These are phyloP conservation scores for Bembecia ichneumoniformis DNA, from an alignment of 2,888 invertebrate genomes.

Conservation along the genomic window DNA sequence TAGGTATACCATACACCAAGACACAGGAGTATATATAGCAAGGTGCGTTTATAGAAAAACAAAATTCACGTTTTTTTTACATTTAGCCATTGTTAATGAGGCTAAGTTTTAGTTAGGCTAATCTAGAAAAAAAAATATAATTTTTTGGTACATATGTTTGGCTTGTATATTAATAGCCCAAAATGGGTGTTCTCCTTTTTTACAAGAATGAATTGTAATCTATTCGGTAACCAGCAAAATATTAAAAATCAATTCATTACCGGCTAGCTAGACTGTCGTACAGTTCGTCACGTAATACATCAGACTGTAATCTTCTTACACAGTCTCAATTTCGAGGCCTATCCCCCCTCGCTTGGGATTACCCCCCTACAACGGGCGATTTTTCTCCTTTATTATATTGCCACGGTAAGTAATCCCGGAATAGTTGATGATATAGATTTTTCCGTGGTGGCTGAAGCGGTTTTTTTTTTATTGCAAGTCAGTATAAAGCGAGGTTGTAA, in stretches of 20 bases:
- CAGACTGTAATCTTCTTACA: constrained; percentile 63
- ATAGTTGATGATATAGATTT: constrained; percentile 9
- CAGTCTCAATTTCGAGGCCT: constrained; percentile 49
- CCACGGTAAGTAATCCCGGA: constrained; percentile 9
- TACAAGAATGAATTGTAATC: too few relatives aligned
- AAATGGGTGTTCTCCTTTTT: too few relatives aligned
- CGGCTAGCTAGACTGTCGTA: neutral
- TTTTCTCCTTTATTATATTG: constrained; percentile 31
- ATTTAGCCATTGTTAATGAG: too few relatives aligned
- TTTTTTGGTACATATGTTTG: too few relatives aligned
- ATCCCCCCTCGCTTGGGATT: constrained; percentile 32
- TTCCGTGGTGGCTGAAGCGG: neutral
- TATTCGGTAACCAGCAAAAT: neutral
- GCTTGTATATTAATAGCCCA: too few relatives aligned
- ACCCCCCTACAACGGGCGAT: constrained; percentile 25
- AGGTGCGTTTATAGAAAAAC: too few relatives aligned
- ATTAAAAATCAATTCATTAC: neutral
- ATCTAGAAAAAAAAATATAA: too few relatives aligned
- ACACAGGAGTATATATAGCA: too few relatives aligned
- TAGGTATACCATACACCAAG: too few relatives aligned
- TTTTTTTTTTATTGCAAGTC: neutral
- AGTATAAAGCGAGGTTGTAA: too few relatives aligned
- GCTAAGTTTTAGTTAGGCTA: too few relatives aligned
- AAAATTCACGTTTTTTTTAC: too few relatives aligned
- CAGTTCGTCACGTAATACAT: constrained; percentile 54